These are phyloP conservation scores for Drosophila merina DNA, from an alignment of 2,888 invertebrate genomes.

Conservation along the genomic window DNA sequence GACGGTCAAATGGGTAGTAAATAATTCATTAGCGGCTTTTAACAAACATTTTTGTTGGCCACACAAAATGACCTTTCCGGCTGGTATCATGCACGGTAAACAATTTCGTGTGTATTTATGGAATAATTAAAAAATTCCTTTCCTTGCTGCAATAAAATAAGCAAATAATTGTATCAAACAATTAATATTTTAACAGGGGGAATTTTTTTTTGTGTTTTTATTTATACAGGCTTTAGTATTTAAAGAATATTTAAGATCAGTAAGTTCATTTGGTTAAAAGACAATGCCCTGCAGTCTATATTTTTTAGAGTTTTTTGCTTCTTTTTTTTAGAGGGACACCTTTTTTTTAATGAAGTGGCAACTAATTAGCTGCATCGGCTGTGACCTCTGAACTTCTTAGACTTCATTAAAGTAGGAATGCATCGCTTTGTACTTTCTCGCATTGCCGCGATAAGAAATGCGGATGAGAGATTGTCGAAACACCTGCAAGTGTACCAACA, in stretches of 20 bases:
- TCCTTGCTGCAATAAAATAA: neutral
- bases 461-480: constrained; percentile 17
- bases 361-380: constrained; percentile 68
- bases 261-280: too few species aligned
- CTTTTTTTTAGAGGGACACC: constrained; percentile 50
- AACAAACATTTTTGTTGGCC: constrained; percentile 73
- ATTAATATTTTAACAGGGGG: neutral
- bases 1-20: constrained; percentile 68
- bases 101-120: neutral
- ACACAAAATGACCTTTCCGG: constrained; percentile 39
- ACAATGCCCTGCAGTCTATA: neutral
- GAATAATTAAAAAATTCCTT: neutral
- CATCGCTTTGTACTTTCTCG: constrained; percentile 30
- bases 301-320: constrained; percentile 14
- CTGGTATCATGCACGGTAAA: neutral
- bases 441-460: constrained; percentile 53
- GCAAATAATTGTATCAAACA: neutral
- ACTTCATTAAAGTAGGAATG: constrained; percentile 67
- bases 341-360: constrained; percentile 72
- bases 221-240: constrained; percentile 1
- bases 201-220: neutral
- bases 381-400: constrained; percentile 67
- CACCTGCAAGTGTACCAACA: constrained; percentile 62
- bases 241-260: neutral
- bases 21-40: constrained; percentile 81